phyloP scores from a whole-genome alignment of 2,797 vertebrate genomes.

The Nasua narica region DNA sequence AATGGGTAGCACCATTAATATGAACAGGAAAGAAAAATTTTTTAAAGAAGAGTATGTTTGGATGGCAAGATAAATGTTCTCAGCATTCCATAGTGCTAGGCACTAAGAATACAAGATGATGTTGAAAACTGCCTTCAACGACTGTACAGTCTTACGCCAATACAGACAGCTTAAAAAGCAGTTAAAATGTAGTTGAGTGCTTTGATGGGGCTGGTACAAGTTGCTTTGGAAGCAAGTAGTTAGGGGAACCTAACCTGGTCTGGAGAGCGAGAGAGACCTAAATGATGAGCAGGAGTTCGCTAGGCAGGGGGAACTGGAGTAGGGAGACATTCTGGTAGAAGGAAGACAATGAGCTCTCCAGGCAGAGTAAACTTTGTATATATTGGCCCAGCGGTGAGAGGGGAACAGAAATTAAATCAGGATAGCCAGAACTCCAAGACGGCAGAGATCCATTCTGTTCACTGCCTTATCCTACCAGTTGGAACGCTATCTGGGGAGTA shows the following conservation, averaged over 20 bases:
- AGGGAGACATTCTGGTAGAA: not conserved
- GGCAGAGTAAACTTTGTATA: not conserved
- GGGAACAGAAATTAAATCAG: not conserved
- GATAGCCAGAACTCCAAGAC: not conserved
- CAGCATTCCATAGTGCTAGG: not conserved
- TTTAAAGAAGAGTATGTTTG: not conserved
- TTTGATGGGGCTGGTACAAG: not conserved
- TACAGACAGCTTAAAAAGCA: not conserved
- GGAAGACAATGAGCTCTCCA: not conserved
- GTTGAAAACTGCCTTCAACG: not conserved
- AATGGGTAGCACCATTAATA: not conserved
- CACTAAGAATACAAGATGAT: not conserved
- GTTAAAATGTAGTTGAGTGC: not conserved
- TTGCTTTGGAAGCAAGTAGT: not conserved
- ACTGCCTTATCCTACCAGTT: not conserved
- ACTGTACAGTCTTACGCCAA: not conserved
- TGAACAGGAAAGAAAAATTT: not conserved
- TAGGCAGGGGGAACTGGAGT: not conserved
- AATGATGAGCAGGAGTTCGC: not conserved
- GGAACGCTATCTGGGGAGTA: not conserved
- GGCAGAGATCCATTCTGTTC: not conserved
- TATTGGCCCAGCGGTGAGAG: not conserved
- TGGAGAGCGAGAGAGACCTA: not conserved
- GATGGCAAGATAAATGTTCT: constrained; percentile 35
- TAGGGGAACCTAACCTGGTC: not conserved